These are phyloP conservation scores for Tetragonula carbonaria DNA, from an alignment of 2,888 invertebrate genomes.

Conservation along the genomic window DNA sequence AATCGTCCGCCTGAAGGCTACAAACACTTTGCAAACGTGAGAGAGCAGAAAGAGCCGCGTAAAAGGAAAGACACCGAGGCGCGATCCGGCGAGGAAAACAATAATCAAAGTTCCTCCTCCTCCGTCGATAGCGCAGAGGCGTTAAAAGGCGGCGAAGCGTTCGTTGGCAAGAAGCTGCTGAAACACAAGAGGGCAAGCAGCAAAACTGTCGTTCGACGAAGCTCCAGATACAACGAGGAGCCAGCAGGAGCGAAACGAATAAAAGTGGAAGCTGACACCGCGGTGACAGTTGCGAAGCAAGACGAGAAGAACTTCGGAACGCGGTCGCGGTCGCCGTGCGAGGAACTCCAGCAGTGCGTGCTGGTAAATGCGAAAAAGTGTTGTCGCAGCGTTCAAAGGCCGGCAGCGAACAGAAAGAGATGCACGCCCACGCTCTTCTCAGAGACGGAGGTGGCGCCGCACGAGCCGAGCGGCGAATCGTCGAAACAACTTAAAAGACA, in stretches of 20 bases:
- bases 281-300: constrained; percentile 5
- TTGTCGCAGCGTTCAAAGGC: constrained; percentile 35
- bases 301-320: constrained; percentile 27
- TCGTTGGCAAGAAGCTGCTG: constrained; percentile 6
- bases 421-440: not conserved
- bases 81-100: constrained; percentile 38
- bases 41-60: constrained; percentile 6
- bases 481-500: constrained; percentile 9
- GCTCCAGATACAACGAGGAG: constrained; percentile 54
- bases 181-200: constrained; percentile 42
- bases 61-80: constrained; percentile 35
- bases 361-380: constrained; percentile 20
- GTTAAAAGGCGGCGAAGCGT: constrained; percentile 16
- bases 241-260: constrained; percentile 19
- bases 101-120: constrained; percentile 32
- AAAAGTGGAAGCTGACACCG: constrained; percentile 30
- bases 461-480: constrained; percentile 7
- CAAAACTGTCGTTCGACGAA: constrained; percentile 39
- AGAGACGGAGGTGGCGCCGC: not conserved
- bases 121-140: not conserved
- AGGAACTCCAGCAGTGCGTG: constrained; percentile 19
- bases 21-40: constrained; percentile 8
- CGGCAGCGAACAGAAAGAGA: constrained; percentile 21
- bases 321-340: not conserved
- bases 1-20: not conserved